Evolutionary conservation across 2,113 vertebrate species (phyloP), one percentile per base, ranked within the genome.

Genomic region (Bambusicola thoracicus): DNA sequence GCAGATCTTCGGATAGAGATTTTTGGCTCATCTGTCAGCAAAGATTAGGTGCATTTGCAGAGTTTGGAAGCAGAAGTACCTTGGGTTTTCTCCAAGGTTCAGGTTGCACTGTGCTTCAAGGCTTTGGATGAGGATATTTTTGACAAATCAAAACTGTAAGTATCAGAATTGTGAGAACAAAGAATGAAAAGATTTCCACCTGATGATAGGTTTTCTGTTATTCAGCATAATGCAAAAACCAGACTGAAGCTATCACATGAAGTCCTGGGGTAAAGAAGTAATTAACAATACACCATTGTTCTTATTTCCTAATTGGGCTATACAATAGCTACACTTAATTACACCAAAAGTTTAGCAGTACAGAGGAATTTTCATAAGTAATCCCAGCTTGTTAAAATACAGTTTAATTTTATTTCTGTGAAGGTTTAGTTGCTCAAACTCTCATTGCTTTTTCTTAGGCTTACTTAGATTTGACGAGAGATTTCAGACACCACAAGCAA

Each of bases 21-120:
- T 96, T 96, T 94, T 78, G 51, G 44, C 59, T 85, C 3, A 1
- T 76, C 12, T 58, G 19, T 65, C 74, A 76, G 53, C 44, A 62
- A 87, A 91, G 78, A 94, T 87, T 77, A 85, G 38, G 75, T 76
- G 41, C 80, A 78, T 77, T 70, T 91, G 63, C 58, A 83, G 86
- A 92, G 68, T 91, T 46, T 89, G 59, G 36, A 90, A 74, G 36
- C 38, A 92, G 43, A 36, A 4, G 4, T 67, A 56, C 27, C 11
- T 14, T 41, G 1, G 19, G 1, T 56, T 13, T 79, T 68, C 68
- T 10, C 40, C 16, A 76, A 55, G 34, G 21, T 74, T 74, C 53
- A 74, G n/a, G 25, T 61, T 73, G n/a, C 18, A 15, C 48, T 92
- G 15, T 79, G 18, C 88, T 89, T 79, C 49, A 76, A 30, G 58